Evolutionary conservation across 2,888 invertebrate genomes (phyloP), one percentile per base, ranked within the genome.

Genomic region (Hermodice carunculata): DNA sequence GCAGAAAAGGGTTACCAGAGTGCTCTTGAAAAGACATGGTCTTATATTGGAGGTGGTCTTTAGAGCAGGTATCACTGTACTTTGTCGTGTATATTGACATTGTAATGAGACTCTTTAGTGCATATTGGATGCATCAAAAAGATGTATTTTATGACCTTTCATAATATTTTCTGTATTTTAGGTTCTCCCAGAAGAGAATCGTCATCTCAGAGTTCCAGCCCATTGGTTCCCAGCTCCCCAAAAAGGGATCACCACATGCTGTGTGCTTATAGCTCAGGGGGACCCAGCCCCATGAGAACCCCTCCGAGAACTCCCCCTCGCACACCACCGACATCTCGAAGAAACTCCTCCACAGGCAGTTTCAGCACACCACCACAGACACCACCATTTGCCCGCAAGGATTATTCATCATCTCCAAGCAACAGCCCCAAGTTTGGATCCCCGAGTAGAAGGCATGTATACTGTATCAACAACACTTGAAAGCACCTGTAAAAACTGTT

Each of bases 291-390:
- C n/a, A n/a, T n/a, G n/a, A n/a, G 51, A 5, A 65, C 61, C 19
- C 64, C 64, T 26, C 58, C 64, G 11, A 28, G 42, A 28, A 65
- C 67, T 17, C 68, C 68, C 19, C 68, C 68, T 22, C 26, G 42
- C n/a, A 65, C 67, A 0, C 61, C 70, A 4, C 61, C 66, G 32
- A 34, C 61, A 8, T 19, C 61, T 22, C 59, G 67, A 24, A 40
- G 59, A 1, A 28, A 34, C n/a, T 49, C 56, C 28, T 31, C 43
- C 32, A 43, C 49, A 17, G 43, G 42, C 26, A 46, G 49, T 2
- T 69, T 52, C 40, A 46, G 37, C 34, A 69, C 69, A 5, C 69
- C 69, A 1, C 66, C 69, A 34, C 66, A 69, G 57, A 69, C 69
- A n/a, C 69, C 69, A 28, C 66, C 69, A 29, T 34, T 53, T 17